phyloP scores from a whole-genome alignment of 2,113 vertebrate genomes.

The Heptranchias perlo region DNA sequence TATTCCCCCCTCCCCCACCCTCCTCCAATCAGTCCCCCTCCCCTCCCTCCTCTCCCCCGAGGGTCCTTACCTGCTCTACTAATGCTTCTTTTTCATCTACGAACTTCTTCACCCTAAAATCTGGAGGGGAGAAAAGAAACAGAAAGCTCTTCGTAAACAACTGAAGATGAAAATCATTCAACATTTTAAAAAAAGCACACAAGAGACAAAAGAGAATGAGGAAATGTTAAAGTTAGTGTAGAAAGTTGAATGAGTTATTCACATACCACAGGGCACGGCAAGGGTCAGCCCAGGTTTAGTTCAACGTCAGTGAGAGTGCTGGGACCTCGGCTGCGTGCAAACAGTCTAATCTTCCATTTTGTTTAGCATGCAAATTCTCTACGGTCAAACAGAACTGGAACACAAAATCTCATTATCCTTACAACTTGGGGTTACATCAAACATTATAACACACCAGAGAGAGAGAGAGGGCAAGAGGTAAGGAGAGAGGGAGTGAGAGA shows the following conservation, averaged over 20 bases:
- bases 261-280: conserved; percentile 69
- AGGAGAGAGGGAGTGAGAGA: background rate
- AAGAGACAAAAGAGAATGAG: conserved; percentile 7
- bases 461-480: background rate
- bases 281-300: conserved; percentile 57
- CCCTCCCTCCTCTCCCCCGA: background rate
- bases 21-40: background rate
- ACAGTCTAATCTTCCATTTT: conserved; percentile 65
- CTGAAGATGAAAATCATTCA: background rate
- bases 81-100: conserved; percentile 84
- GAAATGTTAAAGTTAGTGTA: conserved; percentile 45
- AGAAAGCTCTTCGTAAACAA: conserved; percentile 13
- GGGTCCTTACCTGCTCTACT: conserved; percentile 77
- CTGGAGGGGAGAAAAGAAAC: conserved; percentile 57
- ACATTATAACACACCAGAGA: conserved; percentile 36
- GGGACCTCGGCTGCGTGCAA: conserved; percentile 72
- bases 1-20: background rate
- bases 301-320: conserved; percentile 58
- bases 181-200: background rate
- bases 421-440: conserved; percentile 37
- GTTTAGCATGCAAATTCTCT: conserved; percentile 79
- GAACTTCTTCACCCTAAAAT: conserved; percentile 82
- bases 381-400: conserved; percentile 64
- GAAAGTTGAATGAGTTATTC: conserved; percentile 46
- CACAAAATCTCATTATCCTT: conserved; percentile 65